Evolutionary conservation across 92 coral and sea anemone species (phyloP).

Genomic region (Galaxea fascicularis): DNA sequence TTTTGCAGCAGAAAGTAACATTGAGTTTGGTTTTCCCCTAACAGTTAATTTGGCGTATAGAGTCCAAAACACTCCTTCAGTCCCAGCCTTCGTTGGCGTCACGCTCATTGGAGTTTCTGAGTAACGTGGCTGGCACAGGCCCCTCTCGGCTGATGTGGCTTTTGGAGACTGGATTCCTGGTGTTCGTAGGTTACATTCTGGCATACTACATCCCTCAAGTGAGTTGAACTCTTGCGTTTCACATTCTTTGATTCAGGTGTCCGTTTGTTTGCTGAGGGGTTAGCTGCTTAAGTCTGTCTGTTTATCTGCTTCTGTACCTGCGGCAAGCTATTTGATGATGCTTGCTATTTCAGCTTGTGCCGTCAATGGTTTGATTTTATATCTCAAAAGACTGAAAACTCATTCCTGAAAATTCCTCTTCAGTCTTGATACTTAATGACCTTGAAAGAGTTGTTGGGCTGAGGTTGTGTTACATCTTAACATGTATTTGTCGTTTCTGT

Average conservation of each 20-base stretch:
- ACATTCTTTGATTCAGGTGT: too few relatives aligned
- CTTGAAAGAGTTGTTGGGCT: not conserved
- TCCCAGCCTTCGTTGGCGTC: constrained; percentile 46
- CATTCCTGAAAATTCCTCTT: not conserved
- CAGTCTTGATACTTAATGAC: too few relatives aligned
- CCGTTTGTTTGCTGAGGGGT: too few relatives aligned
- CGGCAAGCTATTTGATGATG: too few relatives aligned
- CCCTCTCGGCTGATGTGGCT: constrained; percentile 78
- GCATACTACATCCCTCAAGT: constrained; percentile 91
- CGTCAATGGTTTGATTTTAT: too few relatives aligned
- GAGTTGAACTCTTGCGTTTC: constrained; percentile 7
- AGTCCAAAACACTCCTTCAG: constrained; percentile 26
- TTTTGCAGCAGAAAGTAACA: too few relatives aligned
- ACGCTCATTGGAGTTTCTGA: constrained; percentile 67
- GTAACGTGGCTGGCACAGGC: constrained; percentile 75
- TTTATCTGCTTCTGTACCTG: too few relatives aligned
- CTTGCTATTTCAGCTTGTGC: too few relatives aligned
- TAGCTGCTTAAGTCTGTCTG: too few relatives aligned
- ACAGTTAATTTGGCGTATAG: constrained; percentile 83
- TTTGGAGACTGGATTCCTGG: constrained; percentile 73
- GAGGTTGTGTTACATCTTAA: not conserved
- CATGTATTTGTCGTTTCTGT: not conserved
- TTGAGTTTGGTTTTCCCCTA: not conserved
- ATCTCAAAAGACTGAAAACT: too few relatives aligned
- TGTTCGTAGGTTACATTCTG: constrained; percentile 72